These are phyloP conservation scores for cattle (Bos taurus) DNA, from an alignment of 2,113 vertebrate genomes.

Conservation along the genomic window DNA sequence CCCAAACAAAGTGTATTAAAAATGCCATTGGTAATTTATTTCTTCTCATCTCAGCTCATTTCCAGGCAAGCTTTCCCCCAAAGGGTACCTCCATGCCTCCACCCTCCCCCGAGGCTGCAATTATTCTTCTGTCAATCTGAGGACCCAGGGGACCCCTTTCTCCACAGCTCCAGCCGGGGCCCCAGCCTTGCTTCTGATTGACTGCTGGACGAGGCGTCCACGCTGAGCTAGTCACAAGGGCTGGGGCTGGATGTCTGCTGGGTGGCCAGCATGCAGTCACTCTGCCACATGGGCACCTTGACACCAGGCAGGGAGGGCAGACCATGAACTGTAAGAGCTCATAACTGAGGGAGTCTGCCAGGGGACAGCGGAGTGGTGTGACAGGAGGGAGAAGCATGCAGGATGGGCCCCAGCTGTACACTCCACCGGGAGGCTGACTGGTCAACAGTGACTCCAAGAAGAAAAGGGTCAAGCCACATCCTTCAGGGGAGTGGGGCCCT, in stretches of 20 bases:
- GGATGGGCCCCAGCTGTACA: not conserved
- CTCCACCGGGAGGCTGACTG: accelerated
- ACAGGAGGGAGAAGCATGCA: not conserved
- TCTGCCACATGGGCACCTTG: not conserved
- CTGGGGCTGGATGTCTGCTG: not conserved
- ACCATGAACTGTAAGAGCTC: too few species aligned
- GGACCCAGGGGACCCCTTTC: not conserved
- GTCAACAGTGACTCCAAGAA: not conserved
- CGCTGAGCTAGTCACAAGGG: accelerated
- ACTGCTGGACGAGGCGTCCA: not conserved
- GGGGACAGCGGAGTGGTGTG: accelerated
- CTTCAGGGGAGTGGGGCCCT: not conserved
- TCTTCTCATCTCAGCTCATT: not conserved
- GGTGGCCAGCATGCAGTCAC: not conserved
- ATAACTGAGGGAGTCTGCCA: not conserved
- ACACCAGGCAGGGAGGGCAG: too few species aligned
- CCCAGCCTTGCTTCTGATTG: not conserved
- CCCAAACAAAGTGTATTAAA: not conserved
- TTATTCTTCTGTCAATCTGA: too few species aligned
- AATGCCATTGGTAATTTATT: not conserved
- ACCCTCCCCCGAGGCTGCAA: not conserved
- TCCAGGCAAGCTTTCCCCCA: not conserved
- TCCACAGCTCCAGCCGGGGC: not conserved
- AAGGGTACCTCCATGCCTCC: too few species aligned
- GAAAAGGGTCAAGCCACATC: accelerated